A percentile compares a stretch with the other conserved stretches of the same genome.
phyloP scores from a whole-genome alignment of 2,888 invertebrate genomes.

The Laothoe populi region DNA sequence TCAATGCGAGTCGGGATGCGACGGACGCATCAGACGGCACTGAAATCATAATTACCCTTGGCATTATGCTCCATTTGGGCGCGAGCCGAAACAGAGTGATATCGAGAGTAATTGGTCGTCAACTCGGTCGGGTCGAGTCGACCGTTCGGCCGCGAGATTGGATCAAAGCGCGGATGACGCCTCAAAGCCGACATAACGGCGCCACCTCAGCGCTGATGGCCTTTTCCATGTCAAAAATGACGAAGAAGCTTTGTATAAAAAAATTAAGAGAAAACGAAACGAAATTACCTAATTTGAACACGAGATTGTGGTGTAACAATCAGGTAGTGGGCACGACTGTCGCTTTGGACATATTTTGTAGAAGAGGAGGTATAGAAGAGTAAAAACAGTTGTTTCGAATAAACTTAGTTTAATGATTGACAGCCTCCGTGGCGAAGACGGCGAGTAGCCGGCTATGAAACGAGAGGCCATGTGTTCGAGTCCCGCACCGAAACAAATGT shows the following conservation, averaged over 20 bases:
- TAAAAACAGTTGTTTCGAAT: no score
- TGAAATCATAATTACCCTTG: conserved; percentile 82
- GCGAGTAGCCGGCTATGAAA: no score
- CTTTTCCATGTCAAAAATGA: conserved; percentile 85
- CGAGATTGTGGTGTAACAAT: conserved; percentile 73
- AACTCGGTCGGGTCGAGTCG: conserved; percentile 51
- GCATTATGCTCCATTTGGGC: conserved; percentile 83
- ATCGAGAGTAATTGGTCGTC: conserved; percentile 82
- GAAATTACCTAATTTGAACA: conserved; percentile 75
- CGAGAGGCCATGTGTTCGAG: no score
- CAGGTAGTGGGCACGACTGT: conserved; percentile 58
- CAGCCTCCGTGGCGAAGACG: no score
- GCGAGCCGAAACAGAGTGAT: conserved; percentile 78
- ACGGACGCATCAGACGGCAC: conserved; percentile 52
- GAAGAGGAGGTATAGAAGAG: no score
- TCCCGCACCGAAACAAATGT: no score
- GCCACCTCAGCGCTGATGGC: conserved; percentile 81
- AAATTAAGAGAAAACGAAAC: conserved; percentile 76
- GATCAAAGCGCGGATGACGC: conserved; percentile 76
- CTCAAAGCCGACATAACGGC: conserved; percentile 70
- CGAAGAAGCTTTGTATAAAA: conserved; percentile 83
- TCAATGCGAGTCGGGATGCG: conserved; percentile 52
- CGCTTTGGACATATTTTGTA: conserved; percentile 1
- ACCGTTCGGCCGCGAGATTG: conserved; percentile 65
- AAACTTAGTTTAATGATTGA: no score